Base-by-base conservation (phyloP, 35 echinoderm and acorn worm species). In the Lytechinus variegatus region DNA sequence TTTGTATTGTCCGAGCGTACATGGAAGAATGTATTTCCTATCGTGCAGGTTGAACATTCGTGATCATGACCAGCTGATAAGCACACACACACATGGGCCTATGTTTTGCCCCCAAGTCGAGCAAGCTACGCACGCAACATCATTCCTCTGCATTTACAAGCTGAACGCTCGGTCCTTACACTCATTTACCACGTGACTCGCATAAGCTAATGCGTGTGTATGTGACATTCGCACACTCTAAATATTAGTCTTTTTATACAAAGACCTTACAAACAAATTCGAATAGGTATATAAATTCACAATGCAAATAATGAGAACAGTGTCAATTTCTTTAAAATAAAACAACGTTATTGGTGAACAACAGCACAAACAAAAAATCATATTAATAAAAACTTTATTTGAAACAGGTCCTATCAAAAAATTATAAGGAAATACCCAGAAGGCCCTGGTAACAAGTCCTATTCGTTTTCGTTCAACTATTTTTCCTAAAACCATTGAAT, bases 81-180 rank as follows among this genome's bases (percentile, higher is more conserved):
- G 66, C 66, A 79, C 66, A 79, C 8, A 60, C 66, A 79, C 66
- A 79, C 66, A 79, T 79, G 66, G 66, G 66, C 66, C 66, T 79
- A 79, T 79, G 66, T 79, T 79, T 79, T 79, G 66, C 66, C 66
- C 66, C 66, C 66, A 79, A 79, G 66, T 79, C 66, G 66, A 71
- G 61, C 61, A 6, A 24, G 66, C 66, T 79, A 79, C 66, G 66
- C 66, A 79, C 66, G 66, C 66, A 79, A 79, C 66, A 79, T 79
- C 66, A 79, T n/a, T 79, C 4, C 66, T 79, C 12, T 79, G 33
- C 2, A 44, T 44, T 44, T n/a, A n/a, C n/a, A n/a, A 44, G 33
- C 33, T 44, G 66, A 79, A 79, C 66, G 66, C 66, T 79, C 66
- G 66, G 66, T 79, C 66, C 66, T 79, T 79, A 79, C 66, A 79